These are phyloP conservation scores for Tolmerus cingulatus DNA, from an alignment of 2,888 invertebrate species.

Conservation along the genomic window DNA sequence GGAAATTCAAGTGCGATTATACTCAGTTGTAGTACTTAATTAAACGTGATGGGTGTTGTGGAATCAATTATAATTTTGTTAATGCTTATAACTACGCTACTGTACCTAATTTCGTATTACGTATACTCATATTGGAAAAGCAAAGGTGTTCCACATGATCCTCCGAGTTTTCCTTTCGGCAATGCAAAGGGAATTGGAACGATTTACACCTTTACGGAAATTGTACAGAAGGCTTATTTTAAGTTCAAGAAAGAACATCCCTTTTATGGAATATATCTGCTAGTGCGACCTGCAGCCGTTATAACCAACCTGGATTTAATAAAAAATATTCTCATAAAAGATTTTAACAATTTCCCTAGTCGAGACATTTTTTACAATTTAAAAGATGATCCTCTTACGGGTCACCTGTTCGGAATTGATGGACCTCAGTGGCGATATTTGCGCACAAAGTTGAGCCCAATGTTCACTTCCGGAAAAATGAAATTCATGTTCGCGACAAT, in stretches of 20 bases:
- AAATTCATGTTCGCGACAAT: slow-evolving; percentile 59
- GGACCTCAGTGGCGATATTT: slow-evolving; percentile 61
- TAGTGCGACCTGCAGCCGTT: slow-evolving; percentile 43
- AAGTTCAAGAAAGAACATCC: slow-evolving; percentile 42
- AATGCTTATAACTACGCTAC: no score
- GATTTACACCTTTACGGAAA: not conserved
- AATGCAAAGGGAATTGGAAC: no score
- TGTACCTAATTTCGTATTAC: no score
- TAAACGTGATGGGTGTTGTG: no score
- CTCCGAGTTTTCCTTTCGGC: no score
- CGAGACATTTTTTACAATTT: slow-evolving; percentile 53
- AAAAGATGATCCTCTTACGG: slow-evolving; percentile 54
- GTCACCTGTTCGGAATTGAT: slow-evolving; percentile 53
- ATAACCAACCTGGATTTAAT: slow-evolving; percentile 52
- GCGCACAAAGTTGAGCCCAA: slow-evolving; percentile 59
- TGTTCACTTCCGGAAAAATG: slow-evolving; percentile 63
- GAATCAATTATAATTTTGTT: no score
- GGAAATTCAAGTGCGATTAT: no score
- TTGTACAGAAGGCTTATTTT: slow-evolving; percentile 32
- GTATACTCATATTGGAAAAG: no score
- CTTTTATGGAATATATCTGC: slow-evolving; percentile 47
- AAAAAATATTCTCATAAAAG: slow-evolving; percentile 54
- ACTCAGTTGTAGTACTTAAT: no score
- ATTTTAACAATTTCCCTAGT: slow-evolving; percentile 55
- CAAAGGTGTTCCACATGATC: not conserved